Conservation (phyloP, 2,888 invertebrate genomes). For the Nemapogon koenigi region DNA sequence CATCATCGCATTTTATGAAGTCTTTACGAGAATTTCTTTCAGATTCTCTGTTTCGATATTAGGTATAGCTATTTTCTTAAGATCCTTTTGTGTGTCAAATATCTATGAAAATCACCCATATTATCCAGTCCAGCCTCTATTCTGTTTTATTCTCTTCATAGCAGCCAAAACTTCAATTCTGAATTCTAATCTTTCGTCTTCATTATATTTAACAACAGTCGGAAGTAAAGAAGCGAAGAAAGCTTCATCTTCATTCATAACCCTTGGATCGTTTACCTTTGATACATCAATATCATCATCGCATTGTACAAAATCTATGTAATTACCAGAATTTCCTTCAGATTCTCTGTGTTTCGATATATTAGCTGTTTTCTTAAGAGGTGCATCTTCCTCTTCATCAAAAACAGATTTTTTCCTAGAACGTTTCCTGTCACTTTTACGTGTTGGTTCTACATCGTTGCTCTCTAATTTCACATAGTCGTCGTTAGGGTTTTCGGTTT, state of each 20-base stretch:
- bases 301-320: constrained; percentile 32
- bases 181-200: constrained; percentile 48
- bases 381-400: constrained; percentile 17
- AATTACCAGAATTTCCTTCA: constrained; percentile 12
- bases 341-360: constrained; percentile 10
- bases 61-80: too few relatives aligned
- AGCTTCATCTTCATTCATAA: constrained; percentile 58
- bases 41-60: too few relatives aligned
- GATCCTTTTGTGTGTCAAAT: too few relatives aligned
- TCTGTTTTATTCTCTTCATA: constrained; percentile 44
- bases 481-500: constrained; percentile 2
- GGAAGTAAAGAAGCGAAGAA: constrained; percentile 53
- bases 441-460: constrained; percentile 8
- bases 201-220: constrained; percentile 43
- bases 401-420: constrained; percentile 19
- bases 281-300: constrained; percentile 22
- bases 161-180: constrained; percentile 43
- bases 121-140: constrained; percentile 29
- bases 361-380: constrained; percentile 12
- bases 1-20: too few relatives aligned
- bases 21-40: too few relatives aligned
- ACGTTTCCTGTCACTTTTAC: constrained; percentile 19
- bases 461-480: constrained; percentile 16
- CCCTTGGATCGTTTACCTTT: constrained; percentile 27
- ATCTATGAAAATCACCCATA: too few relatives aligned